Evolutionary conservation across 2,113 vertebrate species (phyloP), one percentile per base, ranked within the genome.

Genomic region (Bettongia penicillata): DNA sequence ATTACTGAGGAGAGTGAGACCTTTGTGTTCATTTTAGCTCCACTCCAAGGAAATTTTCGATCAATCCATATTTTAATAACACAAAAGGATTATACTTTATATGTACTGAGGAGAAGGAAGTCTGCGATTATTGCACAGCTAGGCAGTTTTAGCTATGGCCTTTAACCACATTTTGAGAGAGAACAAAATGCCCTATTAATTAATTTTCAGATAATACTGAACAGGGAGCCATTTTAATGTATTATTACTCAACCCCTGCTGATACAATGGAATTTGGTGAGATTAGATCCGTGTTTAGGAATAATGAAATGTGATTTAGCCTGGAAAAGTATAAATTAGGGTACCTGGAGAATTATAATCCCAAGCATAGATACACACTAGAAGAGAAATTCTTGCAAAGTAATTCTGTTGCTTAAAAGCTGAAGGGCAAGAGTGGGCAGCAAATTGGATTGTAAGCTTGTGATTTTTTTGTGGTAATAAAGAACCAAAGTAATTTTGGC

Each of bases 161-260:
- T 94, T 37, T 92, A 50, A 47, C 8, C 1, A 53, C 26, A 37
- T 53, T 91, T 91, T 55, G 77, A 50, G 11, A 51, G 37, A 93
- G 26, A 37, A 91, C 43, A 49, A 95, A 91, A 95, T 47, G 19
- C 0, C 22, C 51, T 47, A 50, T 89, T 94, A 61, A 94, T 96
- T 97, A 52, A 23, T 8, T 94, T 94, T 95, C 77, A 94, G 92
- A 93, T 96, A 94, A 97, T 93, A 26, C 14, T 19, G 51, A 95
- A 47, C 12, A 94, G 5, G 47, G 89, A 98, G 91, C 31, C 19
- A 93, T 0, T 93, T 93, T 43, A 93, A 77, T 6, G 96, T 43
- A 93, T 24, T 90, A 96, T 91, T 24, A 96, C 50, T 96, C 53
- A 95, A 95, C 91, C 0, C 0, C 95, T 94, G 95, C 43, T 24